Evolutionary conservation across 2,113 vertebrate genomes (phyloP).

Genomic region (Acrocephalus arundinaceus): DNA sequence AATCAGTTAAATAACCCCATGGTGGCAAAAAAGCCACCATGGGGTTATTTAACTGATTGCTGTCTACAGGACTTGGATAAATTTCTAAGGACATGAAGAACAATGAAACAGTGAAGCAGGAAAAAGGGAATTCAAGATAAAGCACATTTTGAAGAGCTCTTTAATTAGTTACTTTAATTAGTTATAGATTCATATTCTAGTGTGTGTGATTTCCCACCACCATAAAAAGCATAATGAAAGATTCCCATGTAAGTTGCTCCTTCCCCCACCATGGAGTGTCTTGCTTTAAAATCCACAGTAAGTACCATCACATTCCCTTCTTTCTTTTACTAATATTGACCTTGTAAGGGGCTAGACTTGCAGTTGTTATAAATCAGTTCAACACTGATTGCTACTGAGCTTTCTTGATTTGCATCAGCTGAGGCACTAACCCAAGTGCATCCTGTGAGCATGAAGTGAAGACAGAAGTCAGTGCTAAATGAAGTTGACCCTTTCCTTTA

Average conservation of each 20-base stretch:
- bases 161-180: slow-evolving; percentile 39
- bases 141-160: background rate
- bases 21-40: background rate
- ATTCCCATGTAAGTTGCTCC: background rate
- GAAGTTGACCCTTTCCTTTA: slow-evolving; percentile 19
- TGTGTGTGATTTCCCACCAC: background rate
- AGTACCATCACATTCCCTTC: background rate
- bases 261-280: background rate
- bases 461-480: slow-evolving; percentile 1
- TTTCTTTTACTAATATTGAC: slow-evolving; percentile 49
- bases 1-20: background rate
- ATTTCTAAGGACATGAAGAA: background rate
- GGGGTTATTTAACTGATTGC: background rate
- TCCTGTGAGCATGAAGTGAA: slow-evolving; percentile 29
- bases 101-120: background rate
- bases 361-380: slow-evolving; percentile 30
- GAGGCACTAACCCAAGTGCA: background rate
- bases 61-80: background rate
- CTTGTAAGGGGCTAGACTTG: slow-evolving; percentile 24
- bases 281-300: background rate
- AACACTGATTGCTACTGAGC: slow-evolving; percentile 31
- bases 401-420: slow-evolving; percentile 49
- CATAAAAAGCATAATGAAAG: background rate
- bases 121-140: background rate
- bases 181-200: background rate